Conservation (phyloP, 2,797 vertebrate genomes). For the Dendrocincla tyrannina region DNA sequence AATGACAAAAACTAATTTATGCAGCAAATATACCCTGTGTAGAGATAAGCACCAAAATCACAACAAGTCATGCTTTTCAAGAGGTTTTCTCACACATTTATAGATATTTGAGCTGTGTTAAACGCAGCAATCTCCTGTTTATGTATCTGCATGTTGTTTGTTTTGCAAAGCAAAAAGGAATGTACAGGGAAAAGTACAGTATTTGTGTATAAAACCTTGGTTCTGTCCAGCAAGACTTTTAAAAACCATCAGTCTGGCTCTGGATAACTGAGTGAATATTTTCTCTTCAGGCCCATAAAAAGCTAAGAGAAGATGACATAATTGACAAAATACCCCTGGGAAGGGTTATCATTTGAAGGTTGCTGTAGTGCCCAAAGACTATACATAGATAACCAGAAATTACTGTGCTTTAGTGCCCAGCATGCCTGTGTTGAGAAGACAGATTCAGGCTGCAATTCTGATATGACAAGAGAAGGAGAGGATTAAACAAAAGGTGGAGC, state of each 20-base stretch:
- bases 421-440: neutral
- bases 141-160: neutral
- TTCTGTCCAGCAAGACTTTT: neutral
- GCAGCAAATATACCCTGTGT: neutral
- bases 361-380: neutral
- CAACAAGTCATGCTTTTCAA: neutral
- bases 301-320: neutral
- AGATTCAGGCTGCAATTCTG: neutral
- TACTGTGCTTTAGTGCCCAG: neutral
- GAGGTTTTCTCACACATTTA: neutral
- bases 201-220: neutral
- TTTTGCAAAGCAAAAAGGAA: neutral
- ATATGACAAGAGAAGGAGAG: neutral
- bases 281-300: neutral
- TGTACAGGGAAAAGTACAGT: neutral
- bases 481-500: neutral
- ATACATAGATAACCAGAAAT: neutral
- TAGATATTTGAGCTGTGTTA: neutral
- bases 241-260: neutral
- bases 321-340: neutral
- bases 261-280: neutral
- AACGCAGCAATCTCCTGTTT: neutral
- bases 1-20: neutral
- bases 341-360: neutral
- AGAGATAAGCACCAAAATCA: neutral